phyloP scores from a whole-genome alignment of 1,140 invertebrate species.

The Rhizoglyphus robini region DNA sequence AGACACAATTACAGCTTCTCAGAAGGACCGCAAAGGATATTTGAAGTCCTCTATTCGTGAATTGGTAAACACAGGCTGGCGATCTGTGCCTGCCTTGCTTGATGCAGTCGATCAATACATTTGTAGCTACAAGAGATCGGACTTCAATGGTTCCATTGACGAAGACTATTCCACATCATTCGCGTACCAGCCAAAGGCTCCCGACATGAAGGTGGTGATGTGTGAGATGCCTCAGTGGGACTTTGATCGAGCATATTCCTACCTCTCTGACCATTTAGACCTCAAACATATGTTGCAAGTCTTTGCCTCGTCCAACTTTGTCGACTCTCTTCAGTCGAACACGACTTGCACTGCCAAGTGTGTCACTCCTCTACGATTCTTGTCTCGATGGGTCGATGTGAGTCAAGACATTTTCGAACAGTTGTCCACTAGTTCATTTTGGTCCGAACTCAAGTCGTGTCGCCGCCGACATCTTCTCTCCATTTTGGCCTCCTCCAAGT shows the following conservation, averaged over 20 bases:
- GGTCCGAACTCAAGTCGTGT: conserved; percentile 6
- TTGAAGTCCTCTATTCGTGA: background rate
- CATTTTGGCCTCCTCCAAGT: background rate
- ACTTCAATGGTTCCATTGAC: background rate
- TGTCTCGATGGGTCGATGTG: background rate
- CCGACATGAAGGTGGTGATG: conserved; percentile 6
- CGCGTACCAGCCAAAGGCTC: background rate
- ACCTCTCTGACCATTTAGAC: conserved; percentile 10
- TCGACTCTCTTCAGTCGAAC: background rate
- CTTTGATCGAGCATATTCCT: conserved; percentile 8
- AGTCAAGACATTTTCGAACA: conserved; percentile 8
- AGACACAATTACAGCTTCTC: background rate
- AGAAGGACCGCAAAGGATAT: background rate
- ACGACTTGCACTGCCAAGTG: background rate
- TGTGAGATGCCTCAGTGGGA: conserved; percentile 16
- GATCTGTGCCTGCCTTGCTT: background rate
- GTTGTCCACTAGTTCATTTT: background rate
- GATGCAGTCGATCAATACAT: conserved; percentile 16
- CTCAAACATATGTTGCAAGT: conserved; percentile 11
- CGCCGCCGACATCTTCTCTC: background rate
- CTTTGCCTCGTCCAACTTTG: background rate
- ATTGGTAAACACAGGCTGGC: background rate
- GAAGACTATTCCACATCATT: background rate
- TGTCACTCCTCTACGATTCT: background rate
- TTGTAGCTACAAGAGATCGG: conserved; percentile 4